Evolutionary conservation across 2,113 vertebrate genomes (phyloP).

Genomic region (Rhinolophus ferrumequinum): DNA sequence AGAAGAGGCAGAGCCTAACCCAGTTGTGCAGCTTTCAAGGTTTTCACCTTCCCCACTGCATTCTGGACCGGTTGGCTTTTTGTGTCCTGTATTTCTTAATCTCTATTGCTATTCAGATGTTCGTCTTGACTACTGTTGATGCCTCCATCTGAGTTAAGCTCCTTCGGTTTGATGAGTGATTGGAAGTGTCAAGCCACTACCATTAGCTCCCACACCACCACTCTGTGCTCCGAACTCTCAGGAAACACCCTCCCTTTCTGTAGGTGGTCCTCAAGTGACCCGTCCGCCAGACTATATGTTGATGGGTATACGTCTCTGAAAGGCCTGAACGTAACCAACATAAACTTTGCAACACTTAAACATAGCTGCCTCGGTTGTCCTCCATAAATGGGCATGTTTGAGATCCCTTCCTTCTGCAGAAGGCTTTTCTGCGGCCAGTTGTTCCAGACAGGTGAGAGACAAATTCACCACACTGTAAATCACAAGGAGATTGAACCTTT

Average conservation of each 20-base stretch:
- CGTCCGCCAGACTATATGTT: not conserved
- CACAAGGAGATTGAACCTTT: not conserved
- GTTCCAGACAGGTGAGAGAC: not conserved
- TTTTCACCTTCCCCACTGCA: not conserved
- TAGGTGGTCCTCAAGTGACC: not conserved
- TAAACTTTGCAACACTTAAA: not conserved
- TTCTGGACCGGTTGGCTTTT: not conserved
- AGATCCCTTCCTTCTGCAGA: not conserved
- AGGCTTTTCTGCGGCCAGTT: not conserved
- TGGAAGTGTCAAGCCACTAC: not conserved
- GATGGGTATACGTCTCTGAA: not conserved
- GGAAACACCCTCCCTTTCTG: not conserved
- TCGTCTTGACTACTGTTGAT: not conserved
- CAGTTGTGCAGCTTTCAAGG: not conserved
- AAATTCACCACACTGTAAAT: not conserved
- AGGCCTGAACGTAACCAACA: not conserved
- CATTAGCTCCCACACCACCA: not conserved
- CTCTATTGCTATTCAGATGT: not conserved
- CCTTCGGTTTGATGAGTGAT: not conserved
- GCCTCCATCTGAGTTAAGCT: not conserved
- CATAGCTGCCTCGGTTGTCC: not conserved
- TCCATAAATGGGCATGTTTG: rapidly evolving
- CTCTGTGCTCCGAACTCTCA: not conserved
- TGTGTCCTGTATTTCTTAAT: not conserved
- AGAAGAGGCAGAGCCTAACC: not conserved